A percentile compares a stretch with the other conserved stretches of the same genome.
phyloP scores from a whole-genome alignment of 2,888 invertebrate genomes.

The Morpho helenor region DNA sequence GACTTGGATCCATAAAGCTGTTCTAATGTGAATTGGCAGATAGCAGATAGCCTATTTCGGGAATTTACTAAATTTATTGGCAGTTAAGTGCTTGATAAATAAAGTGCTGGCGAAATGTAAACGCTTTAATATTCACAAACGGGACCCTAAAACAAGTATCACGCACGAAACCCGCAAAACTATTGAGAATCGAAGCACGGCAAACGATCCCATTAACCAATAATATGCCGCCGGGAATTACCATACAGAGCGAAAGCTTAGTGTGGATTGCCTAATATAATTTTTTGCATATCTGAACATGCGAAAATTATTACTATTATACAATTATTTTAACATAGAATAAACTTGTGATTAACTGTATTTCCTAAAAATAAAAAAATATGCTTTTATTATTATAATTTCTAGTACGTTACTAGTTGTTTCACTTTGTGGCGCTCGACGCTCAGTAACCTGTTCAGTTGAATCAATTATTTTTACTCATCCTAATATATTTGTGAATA shows the following conservation, averaged over 20 bases:
- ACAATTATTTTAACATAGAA: background rate
- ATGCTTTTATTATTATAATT: too few relatives aligned
- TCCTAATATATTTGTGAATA: too few relatives aligned
- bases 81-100: background rate
- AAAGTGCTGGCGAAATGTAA: background rate
- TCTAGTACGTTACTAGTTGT: too few relatives aligned
- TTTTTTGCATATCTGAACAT: background rate
- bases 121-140: background rate
- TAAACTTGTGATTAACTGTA: background rate
- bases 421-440: too few relatives aligned
- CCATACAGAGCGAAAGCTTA: conserved; percentile 37
- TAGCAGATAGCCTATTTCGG: too few relatives aligned
- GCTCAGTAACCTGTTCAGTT: too few relatives aligned
- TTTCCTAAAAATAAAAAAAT: too few relatives aligned
- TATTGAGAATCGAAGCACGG: conserved; percentile 54
- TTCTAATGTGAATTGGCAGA: too few relatives aligned
- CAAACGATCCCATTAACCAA: conserved; percentile 73
- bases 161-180: conserved; percentile 40
- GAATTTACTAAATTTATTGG: background rate
- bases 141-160: conserved; percentile 19
- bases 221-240: conserved; percentile 59
- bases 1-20: too few relatives aligned
- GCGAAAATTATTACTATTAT: too few relatives aligned
- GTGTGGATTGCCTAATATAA: conserved; percentile 28
- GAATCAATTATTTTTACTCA: too few relatives aligned